Percentiles rank a stretch among this genome's conserved stretches.
phyloP scores from a whole-genome alignment of 2,113 vertebrate genomes.

The Corapipo altera region DNA sequence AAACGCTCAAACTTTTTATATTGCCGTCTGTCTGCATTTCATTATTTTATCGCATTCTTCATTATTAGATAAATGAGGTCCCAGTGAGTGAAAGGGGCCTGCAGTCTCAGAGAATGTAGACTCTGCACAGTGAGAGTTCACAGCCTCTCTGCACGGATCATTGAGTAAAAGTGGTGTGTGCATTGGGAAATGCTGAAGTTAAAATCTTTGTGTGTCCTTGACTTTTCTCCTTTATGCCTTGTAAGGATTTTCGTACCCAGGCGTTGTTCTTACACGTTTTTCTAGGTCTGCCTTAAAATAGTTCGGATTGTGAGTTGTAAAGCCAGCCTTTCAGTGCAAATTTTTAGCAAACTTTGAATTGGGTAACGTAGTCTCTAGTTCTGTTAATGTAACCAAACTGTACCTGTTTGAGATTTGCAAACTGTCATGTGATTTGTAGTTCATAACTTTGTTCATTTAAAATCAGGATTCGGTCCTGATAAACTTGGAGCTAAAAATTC shows the following conservation, averaged over 20 bases:
- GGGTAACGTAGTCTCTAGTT: background rate
- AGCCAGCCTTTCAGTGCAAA: background rate
- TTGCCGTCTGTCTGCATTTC: background rate
- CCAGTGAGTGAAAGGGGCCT: background rate
- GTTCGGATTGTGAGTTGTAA: background rate
- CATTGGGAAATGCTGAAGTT: background rate
- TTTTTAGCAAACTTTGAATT: background rate
- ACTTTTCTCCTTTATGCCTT: background rate
- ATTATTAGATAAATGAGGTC: background rate
- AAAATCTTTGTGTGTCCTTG: background rate
- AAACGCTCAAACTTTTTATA: background rate
- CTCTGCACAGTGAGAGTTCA: background rate
- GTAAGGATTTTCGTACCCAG: background rate
- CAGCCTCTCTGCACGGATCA: background rate
- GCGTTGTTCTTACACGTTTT: background rate
- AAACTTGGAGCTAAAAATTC: background rate
- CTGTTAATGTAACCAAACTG: background rate
- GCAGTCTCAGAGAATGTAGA: background rate
- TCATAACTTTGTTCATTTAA: background rate
- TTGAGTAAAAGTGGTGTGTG: background rate
- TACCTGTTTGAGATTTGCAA: background rate
- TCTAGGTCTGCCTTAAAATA: background rate
- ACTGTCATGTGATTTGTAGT: background rate
- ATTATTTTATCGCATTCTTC: background rate
- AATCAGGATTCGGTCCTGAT: background rate